These are phyloP conservation scores for Nymphicus hollandicus DNA, from an alignment of 2,113 vertebrate species.

Conservation along the genomic window DNA sequence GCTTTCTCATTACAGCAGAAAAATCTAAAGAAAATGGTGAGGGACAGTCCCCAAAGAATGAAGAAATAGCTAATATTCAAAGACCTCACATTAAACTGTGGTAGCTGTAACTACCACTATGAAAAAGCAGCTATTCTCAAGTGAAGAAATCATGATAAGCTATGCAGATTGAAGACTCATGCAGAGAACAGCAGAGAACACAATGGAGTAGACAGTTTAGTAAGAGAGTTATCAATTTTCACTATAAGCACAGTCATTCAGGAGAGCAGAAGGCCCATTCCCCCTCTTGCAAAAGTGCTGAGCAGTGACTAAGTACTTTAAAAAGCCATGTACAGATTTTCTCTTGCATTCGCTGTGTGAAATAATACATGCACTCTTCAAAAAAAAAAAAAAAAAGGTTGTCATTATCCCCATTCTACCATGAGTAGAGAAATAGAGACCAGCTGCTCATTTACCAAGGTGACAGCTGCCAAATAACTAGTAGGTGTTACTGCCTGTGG, in stretches of 20 bases:
- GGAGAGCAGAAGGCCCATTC: not conserved
- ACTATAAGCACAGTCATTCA: not conserved
- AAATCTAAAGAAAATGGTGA: not conserved
- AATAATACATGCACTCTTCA: not conserved
- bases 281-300: not conserved
- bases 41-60: not conserved
- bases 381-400: not conserved
- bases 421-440: not conserved
- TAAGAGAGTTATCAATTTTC: not conserved
- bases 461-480: not conserved
- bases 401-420: not conserved
- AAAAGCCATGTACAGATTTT: rapidly evolving
- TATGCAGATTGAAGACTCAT: not conserved
- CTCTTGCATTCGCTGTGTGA: not conserved
- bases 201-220: not conserved
- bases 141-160: not conserved
- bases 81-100: not conserved
- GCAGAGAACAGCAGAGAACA: not conserved
- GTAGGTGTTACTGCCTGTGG: not conserved
- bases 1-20: not conserved
- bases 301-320: rapidly evolving
- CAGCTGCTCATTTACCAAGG: not conserved
- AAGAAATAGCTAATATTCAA: not conserved
- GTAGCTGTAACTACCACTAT: not conserved
- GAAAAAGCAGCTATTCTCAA: not conserved